Evolutionary conservation across 30 jellyfish, hydroid and myxozoan species (phyloP), one percentile per base, ranked within the genome.

Genomic region (Aurelia aurita complex sp. Pacific): DNA sequence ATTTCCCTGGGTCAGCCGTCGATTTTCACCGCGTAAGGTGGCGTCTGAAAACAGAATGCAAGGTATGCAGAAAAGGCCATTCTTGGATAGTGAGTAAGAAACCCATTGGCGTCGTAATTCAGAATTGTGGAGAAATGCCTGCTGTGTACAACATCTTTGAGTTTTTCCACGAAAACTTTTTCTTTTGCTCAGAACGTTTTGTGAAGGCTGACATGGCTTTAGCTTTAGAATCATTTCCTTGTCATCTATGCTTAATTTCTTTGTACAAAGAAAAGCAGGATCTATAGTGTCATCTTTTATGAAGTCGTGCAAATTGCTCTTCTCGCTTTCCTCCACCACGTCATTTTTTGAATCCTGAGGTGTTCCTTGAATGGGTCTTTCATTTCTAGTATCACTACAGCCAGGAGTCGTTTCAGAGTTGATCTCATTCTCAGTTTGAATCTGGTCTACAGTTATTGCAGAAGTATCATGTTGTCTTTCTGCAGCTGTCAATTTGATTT

Each of bases 1-100:
- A 35, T 64, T 17, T 6, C 82, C 82, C 68, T 80, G 90, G n/a
- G 15, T 15, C 18, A 14, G 42, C 18, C 90, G 55, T 51, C 43
- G 73, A 46, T 40, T 12, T 50, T 80, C 90, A 60, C 90, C 83
- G 3, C 90, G 23, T 15, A 46, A 46, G 19, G 79, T 16, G 13
- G 83, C 71, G 19, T 66, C 90, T 16, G 90, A 64, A 64, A 80
- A 80, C 83, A 80, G 83, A 53, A 80, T n/a, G 42, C 90, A 66
- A 33, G 90, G 72, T 17, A 64, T 16, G 55, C 90, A 80, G 51
- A 33, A 64, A 2, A 40, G 5, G 5, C 9, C 51, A 40, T 40
- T 9, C 51, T 40, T 40, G 51, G 51, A 40, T 40, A 40, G 5
- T 40, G 51, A 40, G 5, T 40, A 40, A 40, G 51, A 40, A 40